phyloP scores from a whole-genome alignment of 2,113 vertebrate species.

The Forbesichthys papilliferus region DNA sequence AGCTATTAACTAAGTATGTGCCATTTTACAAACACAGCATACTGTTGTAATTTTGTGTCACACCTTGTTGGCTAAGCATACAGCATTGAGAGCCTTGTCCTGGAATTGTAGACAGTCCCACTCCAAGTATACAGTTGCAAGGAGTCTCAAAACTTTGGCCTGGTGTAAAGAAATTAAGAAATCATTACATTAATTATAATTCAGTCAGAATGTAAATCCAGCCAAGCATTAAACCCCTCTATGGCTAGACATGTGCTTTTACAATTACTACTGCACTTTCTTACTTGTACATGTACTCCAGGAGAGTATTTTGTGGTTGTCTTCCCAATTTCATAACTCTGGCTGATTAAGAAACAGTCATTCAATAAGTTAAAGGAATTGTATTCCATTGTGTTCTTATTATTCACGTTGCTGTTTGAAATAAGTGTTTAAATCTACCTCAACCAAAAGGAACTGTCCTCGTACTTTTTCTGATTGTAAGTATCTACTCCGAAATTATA shows the following conservation, averaged over 20 bases:
- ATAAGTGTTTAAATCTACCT: slow-evolving; percentile 74
- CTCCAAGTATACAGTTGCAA: slow-evolving; percentile 85
- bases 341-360: slow-evolving; percentile 28
- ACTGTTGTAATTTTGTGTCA: background rate
- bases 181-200: background rate
- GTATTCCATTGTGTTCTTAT: background rate
- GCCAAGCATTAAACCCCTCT: background rate
- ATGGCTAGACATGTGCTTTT: background rate
- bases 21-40: slow-evolving; percentile 6
- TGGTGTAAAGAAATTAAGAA: slow-evolving; percentile 50
- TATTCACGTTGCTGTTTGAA: slow-evolving; percentile 1
- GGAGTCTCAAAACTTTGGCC: slow-evolving; percentile 87
- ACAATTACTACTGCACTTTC: slow-evolving; percentile 12
- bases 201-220: background rate
- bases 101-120: slow-evolving; percentile 80
- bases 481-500: slow-evolving; percentile 91
- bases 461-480: slow-evolving; percentile 77
- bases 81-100: slow-evolving; percentile 81
- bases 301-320: slow-evolving; percentile 72
- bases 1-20: background rate
- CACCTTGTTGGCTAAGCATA: slow-evolving; percentile 89
- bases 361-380: background rate
- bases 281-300: slow-evolving; percentile 82
- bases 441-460: slow-evolving; percentile 90
- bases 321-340: slow-evolving; percentile 75